Base-by-base conservation (phyloP, 2,888 invertebrate species). In the Geophilus truncorum region DNA sequence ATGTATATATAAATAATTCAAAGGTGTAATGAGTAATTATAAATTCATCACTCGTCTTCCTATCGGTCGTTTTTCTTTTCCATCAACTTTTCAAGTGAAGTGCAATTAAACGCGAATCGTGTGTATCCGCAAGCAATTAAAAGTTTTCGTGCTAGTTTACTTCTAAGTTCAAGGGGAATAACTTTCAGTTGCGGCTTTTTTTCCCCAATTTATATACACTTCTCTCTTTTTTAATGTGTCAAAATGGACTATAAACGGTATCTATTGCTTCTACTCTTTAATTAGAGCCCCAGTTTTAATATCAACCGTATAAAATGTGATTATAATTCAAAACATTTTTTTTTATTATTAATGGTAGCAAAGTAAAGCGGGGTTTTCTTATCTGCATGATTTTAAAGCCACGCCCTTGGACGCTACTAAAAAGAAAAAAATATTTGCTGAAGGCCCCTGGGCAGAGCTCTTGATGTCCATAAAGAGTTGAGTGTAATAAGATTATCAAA, bases 81-180 rank as follows among this genome's bases (percentile, higher is more conserved):
- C 70, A 70, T 70, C 70, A 70, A 70, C 9, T 70, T 70, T 28
- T 70, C 25, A 70, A 70, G 70, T 28, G 25, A 70, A 70, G 70
- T 70, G 70, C 70, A 70, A 70, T 70, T 70, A 70, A 70, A 70
- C 25, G 23, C 70, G 70, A 70, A 70, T 70, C 70, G 70, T 70
- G 70, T 25, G 70, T 70, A 70, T 70, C 28, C 70, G 23, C 70
- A 70, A 70, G 70, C 70, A 70, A 70, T 70, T 70, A 70, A 70
- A 28, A 70, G 23, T 25, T 70, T 70, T 70, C 70, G 70, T 70
- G 70, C 70, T 28, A 70, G 70, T 28, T 70, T 70, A 70, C 70
- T 25, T 70, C 70, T 70, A 70, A 70, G 70, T 70, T 70, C 70
- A 70, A 70, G 28, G 70, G 28, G 70, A 70, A 70, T 70, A 70